These are phyloP conservation scores for Lindbergichthys nudifrons DNA, from an alignment of 2,797 vertebrate genomes.

Conservation along the genomic window DNA sequence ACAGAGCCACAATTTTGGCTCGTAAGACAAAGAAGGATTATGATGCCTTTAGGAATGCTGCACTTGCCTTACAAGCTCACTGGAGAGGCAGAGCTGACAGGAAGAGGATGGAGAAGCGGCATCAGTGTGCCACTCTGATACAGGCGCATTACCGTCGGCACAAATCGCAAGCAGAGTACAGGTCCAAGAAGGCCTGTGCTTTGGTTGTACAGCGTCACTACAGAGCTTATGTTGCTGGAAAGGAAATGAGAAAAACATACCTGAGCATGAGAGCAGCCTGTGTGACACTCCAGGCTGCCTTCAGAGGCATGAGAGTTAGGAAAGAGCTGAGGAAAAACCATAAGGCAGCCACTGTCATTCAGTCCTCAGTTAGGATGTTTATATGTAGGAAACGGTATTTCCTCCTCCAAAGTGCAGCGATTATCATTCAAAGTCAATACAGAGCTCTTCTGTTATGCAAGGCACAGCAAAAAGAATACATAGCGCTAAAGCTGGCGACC, in stretches of 20 bases:
- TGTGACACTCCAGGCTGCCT: slow-evolving; percentile 85
- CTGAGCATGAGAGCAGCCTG: slow-evolving; percentile 75
- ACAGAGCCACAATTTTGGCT: slow-evolving; percentile 80
- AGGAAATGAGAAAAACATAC: slow-evolving; percentile 66
- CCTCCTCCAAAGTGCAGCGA: slow-evolving; percentile 73
- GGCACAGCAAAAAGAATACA: slow-evolving; percentile 73
- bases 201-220: slow-evolving; percentile 84
- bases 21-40: slow-evolving; percentile 75
- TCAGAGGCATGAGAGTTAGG: slow-evolving; percentile 85
- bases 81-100: slow-evolving; percentile 87
- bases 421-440: slow-evolving; percentile 85
- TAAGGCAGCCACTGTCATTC: slow-evolving; percentile 85
- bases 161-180: slow-evolving; percentile 73
- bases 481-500: slow-evolving; percentile 74
- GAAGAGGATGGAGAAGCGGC: slow-evolving; percentile 68
- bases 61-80: slow-evolving; percentile 82
- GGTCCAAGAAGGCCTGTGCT: slow-evolving; percentile 74
- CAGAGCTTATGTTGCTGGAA: slow-evolving; percentile 77
- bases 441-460: slow-evolving; percentile 66
- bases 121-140: slow-evolving; percentile 81
- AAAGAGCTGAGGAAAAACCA: slow-evolving; percentile 67
- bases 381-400: slow-evolving; percentile 72
- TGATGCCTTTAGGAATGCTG: slow-evolving; percentile 56
- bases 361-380: slow-evolving; percentile 83
- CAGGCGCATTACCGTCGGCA: slow-evolving; percentile 87